These are phyloP conservation scores for Anarhynchus alexandrinus DNA, from an alignment of 2,113 vertebrate species.

Conservation along the genomic window DNA sequence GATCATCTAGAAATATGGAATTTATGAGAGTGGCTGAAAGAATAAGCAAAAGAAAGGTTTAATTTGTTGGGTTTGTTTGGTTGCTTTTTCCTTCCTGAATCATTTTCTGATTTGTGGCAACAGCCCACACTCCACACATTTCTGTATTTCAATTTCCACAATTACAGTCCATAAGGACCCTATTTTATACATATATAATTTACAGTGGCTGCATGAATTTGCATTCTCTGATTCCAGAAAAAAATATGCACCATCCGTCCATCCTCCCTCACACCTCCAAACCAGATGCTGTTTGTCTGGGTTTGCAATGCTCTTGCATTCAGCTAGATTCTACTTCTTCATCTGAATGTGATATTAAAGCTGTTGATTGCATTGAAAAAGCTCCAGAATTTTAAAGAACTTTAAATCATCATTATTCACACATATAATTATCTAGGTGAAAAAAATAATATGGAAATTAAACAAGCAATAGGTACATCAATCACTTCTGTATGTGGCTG, in stretches of 20 bases:
- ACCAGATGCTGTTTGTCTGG: background rate
- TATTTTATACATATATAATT: background rate
- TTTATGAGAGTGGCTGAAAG: background rate
- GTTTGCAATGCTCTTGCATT: background rate
- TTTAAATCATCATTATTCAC: background rate
- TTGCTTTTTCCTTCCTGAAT: background rate
- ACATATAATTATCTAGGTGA: background rate
- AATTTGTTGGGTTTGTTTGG: rapidly evolving
- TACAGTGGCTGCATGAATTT: background rate
- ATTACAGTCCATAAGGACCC: background rate
- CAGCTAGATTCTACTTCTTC: background rate
- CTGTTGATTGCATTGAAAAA: background rate
- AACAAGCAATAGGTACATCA: background rate
- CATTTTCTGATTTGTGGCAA: background rate
- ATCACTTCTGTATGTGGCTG: background rate
- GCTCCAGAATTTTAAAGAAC: background rate
- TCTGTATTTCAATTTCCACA: background rate
- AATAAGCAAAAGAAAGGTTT: background rate
- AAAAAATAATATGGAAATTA: background rate
- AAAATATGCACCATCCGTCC: rapidly evolving
- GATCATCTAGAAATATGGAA: background rate
- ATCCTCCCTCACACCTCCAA: background rate
- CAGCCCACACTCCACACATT: background rate
- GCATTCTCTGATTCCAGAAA: background rate
- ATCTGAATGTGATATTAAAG: background rate